phyloP scores from a whole-genome alignment of 2,888 invertebrate genomes.

The Branchellion lobata region DNA sequence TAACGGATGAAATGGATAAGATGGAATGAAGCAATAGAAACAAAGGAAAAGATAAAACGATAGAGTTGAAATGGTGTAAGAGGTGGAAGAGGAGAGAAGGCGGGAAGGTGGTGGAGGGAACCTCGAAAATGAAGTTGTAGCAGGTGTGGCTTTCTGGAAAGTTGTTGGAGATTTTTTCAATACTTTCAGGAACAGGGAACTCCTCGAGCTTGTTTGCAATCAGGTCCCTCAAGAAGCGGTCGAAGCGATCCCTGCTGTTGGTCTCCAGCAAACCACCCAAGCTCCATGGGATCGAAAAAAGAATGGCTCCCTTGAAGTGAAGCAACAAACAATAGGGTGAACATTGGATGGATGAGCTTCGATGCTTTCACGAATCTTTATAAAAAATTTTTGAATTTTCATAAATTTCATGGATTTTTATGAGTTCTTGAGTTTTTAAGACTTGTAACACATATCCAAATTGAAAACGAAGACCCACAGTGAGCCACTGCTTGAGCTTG shows the following conservation, averaged over 20 bases:
- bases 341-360: no score
- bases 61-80: no score
- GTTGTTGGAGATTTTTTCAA: conserved; percentile 74
- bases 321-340: background rate
- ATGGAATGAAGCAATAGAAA: no score
- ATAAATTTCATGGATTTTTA: no score
- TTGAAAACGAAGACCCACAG: conserved; percentile 61
- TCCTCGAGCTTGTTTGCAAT: conserved; percentile 62
- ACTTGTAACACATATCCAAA: background rate
- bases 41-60: no score
- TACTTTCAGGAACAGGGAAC: conserved; percentile 66
- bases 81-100: no score
- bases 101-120: no score
- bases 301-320: conserved; percentile 70
- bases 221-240: conserved; percentile 71
- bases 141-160: conserved; percentile 75
- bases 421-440: background rate
- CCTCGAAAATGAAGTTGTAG: conserved; percentile 78
- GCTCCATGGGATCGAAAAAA: conserved; percentile 80
- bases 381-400: no score
- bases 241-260: conserved; percentile 74
- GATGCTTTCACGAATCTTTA: background rate
- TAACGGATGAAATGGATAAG: no score
- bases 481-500: conserved; percentile 67
- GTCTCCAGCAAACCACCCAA: conserved; percentile 77